A percentile compares a stretch with the other conserved stretches of the same genome.
These are phyloP conservation scores for Pteromalus puparum DNA, from an alignment of 1,140 invertebrate genomes.

Conservation along the genomic window DNA sequence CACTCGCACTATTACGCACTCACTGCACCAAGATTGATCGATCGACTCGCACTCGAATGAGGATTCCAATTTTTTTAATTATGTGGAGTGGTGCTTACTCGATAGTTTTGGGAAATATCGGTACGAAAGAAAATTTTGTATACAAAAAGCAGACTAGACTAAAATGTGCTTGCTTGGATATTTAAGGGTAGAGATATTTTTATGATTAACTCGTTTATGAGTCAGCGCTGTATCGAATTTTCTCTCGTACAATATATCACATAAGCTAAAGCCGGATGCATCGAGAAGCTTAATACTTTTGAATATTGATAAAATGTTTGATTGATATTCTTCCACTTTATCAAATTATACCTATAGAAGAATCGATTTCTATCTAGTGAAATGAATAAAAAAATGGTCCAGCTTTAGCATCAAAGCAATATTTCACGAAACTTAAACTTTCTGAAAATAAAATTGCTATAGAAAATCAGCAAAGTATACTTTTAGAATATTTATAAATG, in stretches of 20 bases:
- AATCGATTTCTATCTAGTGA: too few relatives aligned
- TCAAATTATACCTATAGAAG: too few relatives aligned
- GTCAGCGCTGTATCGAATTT: not conserved
- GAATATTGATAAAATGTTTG: not conserved
- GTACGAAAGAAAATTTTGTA: not conserved
- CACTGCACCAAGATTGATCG: slow-evolving; percentile 44
- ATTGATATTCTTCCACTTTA: too few relatives aligned
- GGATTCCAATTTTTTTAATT: not conserved
- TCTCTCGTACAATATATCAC: not conserved
- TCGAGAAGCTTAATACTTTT: not conserved
- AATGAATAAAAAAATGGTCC: too few relatives aligned
- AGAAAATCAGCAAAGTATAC: not conserved
- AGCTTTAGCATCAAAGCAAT: not conserved
- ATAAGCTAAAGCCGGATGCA: not conserved
- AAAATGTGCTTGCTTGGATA: too few relatives aligned
- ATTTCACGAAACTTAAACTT: too few relatives aligned
- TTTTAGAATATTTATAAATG: not conserved
- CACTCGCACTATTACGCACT: slow-evolving; percentile 30
- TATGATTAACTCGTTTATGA: too few relatives aligned
- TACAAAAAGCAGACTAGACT: too few relatives aligned
- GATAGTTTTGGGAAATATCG: slow-evolving; percentile 10
- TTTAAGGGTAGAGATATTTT: too few relatives aligned
- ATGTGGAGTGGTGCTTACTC: not conserved
- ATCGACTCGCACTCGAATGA: slow-evolving; percentile 4
- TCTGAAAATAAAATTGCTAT: not conserved